Evolutionary conservation across 2,888 invertebrate genomes (phyloP).

Genomic region (Drosophila testacea): DNA sequence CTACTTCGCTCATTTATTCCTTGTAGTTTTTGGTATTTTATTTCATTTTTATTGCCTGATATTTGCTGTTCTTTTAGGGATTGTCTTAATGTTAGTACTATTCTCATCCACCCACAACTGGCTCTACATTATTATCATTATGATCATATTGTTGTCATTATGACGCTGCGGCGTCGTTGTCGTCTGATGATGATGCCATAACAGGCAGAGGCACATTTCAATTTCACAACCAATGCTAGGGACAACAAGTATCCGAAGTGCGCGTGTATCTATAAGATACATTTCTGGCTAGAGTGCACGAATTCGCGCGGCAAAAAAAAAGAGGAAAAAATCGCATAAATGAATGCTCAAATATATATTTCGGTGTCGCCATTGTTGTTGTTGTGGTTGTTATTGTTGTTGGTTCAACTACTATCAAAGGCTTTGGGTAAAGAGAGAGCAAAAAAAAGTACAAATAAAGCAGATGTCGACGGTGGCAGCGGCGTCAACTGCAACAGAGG

Average conservation of each 20-base stretch:
- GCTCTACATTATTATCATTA: slow-evolving; percentile 8
- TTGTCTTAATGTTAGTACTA: slow-evolving; percentile 1
- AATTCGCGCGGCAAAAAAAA: slow-evolving; percentile 67
- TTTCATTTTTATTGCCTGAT: slow-evolving; percentile 2
- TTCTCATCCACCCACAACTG: background rate
- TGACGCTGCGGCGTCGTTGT: slow-evolving; percentile 23
- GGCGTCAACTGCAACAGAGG: slow-evolving; percentile 25
- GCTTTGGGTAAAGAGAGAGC: slow-evolving; percentile 54
- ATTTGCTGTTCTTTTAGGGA: background rate
- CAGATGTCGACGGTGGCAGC: slow-evolving; percentile 56
- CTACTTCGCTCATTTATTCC: background rate
- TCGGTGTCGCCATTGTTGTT: slow-evolving; percentile 58
- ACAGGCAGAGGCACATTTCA: slow-evolving; percentile 67
- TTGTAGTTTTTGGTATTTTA: background rate
- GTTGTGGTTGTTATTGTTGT: slow-evolving; percentile 38
- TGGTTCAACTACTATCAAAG: slow-evolving; percentile 70
- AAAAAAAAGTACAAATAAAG: slow-evolving; percentile 48
- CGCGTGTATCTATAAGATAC: slow-evolving; percentile 70
- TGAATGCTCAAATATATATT: slow-evolving; percentile 76
- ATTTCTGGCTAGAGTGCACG: slow-evolving; percentile 70
- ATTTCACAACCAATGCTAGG: slow-evolving; percentile 50
- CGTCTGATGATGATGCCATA: slow-evolving; percentile 70
- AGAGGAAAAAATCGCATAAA: slow-evolving; percentile 62
- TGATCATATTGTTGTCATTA: slow-evolving; percentile 27
- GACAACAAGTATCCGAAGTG: slow-evolving; percentile 61